Evolutionary conservation across 2,797 vertebrate genomes (phyloP).

Genomic region (Eurystomus glaucurus): DNA sequence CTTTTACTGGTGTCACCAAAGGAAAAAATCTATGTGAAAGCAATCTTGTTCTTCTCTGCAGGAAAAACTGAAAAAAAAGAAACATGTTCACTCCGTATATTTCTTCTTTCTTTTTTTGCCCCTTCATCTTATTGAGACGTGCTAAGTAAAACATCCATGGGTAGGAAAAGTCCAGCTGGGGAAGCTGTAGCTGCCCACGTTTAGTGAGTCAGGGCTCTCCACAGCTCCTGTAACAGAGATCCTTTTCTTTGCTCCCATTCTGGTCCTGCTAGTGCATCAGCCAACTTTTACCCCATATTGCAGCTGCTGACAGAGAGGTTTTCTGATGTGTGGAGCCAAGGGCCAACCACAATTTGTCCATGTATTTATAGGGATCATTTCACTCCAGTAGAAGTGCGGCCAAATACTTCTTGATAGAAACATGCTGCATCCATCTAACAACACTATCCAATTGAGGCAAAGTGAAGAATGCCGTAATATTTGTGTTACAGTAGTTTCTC

Average conservation of each 20-base stretch:
- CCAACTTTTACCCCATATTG: slow-evolving; percentile 63
- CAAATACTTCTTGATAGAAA: slow-evolving; percentile 71
- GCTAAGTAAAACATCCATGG: slow-evolving; percentile 54
- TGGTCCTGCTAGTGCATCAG: slow-evolving; percentile 33
- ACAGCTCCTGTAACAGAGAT: slow-evolving; percentile 57
- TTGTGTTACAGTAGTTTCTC: slow-evolving; percentile 56
- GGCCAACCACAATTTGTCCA: slow-evolving; percentile 68
- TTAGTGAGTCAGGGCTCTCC: slow-evolving; percentile 39
- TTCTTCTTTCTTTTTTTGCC: not conserved
- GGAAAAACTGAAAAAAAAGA: not conserved
- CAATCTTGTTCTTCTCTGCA: not conserved
- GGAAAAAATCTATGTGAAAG: not conserved
- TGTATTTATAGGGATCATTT: slow-evolving; percentile 76
- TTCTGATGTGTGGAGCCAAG: slow-evolving; percentile 68
- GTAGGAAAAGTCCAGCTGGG: not conserved
- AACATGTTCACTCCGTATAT: not conserved
- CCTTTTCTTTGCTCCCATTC: slow-evolving; percentile 67
- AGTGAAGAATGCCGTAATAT: slow-evolving; percentile 41
- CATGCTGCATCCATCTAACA: slow-evolving; percentile 64
- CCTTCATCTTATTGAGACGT: not conserved
- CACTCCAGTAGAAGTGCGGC: slow-evolving; percentile 12
- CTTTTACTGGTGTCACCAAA: not conserved
- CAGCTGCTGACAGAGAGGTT: slow-evolving; percentile 71
- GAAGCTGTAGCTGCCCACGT: not conserved
- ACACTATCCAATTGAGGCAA: slow-evolving; percentile 53